These are phyloP conservation scores for Enteromius thamalakanensis DNA, from an alignment of 2,797 vertebrate genomes.

Conservation along the genomic window DNA sequence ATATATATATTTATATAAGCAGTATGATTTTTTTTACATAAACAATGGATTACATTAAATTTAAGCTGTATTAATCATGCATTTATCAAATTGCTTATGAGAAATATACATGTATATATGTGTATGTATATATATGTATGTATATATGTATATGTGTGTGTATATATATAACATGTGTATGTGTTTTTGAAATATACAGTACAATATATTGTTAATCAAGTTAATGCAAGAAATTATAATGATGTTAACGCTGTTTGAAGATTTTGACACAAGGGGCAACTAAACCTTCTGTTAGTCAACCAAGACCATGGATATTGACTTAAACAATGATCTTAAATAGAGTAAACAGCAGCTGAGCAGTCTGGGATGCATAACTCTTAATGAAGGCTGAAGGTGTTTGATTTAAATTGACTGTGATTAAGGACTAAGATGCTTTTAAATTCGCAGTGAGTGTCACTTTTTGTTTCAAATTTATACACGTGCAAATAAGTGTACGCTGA, in stretches of 20 bases:
- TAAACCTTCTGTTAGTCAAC: neutral
- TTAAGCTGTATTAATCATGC: too few relatives aligned
- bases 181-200: too few relatives aligned
- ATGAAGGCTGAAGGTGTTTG: conserved; percentile 33
- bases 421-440: conserved; percentile 29
- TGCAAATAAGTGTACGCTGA: conserved; percentile 42
- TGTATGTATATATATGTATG: neutral
- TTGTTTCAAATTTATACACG: conserved; percentile 40
- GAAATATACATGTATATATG: neutral
- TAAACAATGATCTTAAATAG: neutral
- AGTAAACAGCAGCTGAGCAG: neutral
- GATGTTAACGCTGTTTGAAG: neutral
- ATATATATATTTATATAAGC: too few relatives aligned
- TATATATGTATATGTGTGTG: neutral
- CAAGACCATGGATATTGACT: neutral
- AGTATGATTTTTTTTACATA: too few relatives aligned
- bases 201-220: neutral
- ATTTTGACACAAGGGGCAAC: conserved; percentile 14
- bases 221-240: too few relatives aligned
- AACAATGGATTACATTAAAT: too few relatives aligned
- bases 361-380: conserved; percentile 2
- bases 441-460: conserved; percentile 38
- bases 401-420: conserved; percentile 44
- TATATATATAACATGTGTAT: neutral
- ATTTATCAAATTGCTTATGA: neutral